These are phyloP conservation scores for Tetheella fluctuosa DNA, from an alignment of 2,888 invertebrate genomes.

Conservation along the genomic window DNA sequence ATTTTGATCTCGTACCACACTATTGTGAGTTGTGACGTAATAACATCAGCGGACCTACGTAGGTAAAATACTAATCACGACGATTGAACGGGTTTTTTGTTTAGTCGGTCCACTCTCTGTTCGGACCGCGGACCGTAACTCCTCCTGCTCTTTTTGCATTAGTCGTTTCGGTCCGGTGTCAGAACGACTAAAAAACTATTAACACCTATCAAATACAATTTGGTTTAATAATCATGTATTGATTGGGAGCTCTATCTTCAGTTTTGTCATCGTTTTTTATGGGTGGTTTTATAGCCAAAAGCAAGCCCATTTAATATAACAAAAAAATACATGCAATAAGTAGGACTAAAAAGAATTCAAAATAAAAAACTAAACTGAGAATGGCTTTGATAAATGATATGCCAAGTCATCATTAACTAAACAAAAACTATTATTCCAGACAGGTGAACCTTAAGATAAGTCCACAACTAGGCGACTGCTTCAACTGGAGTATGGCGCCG, in stretches of 20 bases:
- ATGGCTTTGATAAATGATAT: no score
- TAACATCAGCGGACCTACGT: neutral
- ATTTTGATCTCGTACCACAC: neutral
- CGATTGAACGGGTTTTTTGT: no score
- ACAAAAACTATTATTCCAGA: slow-evolving; percentile 46
- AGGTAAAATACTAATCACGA: neutral
- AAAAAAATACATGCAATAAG: no score
- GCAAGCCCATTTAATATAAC: no score
- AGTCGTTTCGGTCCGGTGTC: no score
- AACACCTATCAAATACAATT: neutral
- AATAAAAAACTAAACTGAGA: neutral
- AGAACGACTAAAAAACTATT: no score
- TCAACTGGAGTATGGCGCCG: slow-evolving; percentile 82
- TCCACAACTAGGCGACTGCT: slow-evolving; percentile 71
- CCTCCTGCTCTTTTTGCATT: no score
- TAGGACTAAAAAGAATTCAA: neutral
- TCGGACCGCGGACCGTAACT: no score
- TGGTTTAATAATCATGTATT: neutral
- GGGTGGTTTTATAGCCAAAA: no score
- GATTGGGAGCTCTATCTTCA: neutral
- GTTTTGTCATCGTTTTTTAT: no score
- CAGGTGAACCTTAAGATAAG: slow-evolving; percentile 83
- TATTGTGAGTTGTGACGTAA: neutral
- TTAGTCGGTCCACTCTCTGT: no score
- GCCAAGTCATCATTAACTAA: no score